Base-by-base conservation (phyloP, 2,797 vertebrate genomes). In the Anomalospiza imberbis region DNA sequence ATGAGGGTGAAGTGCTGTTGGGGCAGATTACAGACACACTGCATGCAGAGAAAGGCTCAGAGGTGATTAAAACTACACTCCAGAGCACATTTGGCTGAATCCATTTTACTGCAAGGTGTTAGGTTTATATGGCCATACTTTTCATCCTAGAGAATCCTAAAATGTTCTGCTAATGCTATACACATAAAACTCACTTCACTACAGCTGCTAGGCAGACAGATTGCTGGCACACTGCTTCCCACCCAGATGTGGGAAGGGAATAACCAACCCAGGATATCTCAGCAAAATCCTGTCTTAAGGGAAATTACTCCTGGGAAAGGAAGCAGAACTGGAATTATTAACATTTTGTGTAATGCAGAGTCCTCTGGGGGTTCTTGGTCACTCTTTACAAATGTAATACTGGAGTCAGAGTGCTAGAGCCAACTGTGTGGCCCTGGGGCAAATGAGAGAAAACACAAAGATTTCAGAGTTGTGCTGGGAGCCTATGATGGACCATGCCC, bases 91-190 rank as follows among this genome's bases (percentile, higher is more conserved):
- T 91, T 92, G 82, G 40, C 93, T 84, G 72, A 72, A 73, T 72
- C 1, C 2, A 73, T 94, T 93, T 88, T 85, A 40, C 29, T 67
- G 75, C 50, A 83, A 83, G 65, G 73, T 92, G 85, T 54, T 93
- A 89, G 75, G 45, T 93, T 95, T 96, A 88, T 91, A 75, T 36
- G 75, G 63, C 61, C 74, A 20, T n/a, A 85, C 72, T 80, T 94
- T 94, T 93, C 81, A 91, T 96, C 84, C 84, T 88, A 85, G 54
- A 91, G 89, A 85, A 95, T 93, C 89, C 81, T 65, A 77, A 95
- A 95, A 91, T 48, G 75, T 55, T 92, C 86, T 96, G 86, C 53
- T 95, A 97, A 95, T 87, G 65, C 92, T 91, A 36, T 80, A 68
- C 62, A 89, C 62, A 84, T 88, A 91, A 94, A 95, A 88, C 32